Conservation (phyloP, 2,888 invertebrate species). For the Balanococcus diminutus region DNA sequence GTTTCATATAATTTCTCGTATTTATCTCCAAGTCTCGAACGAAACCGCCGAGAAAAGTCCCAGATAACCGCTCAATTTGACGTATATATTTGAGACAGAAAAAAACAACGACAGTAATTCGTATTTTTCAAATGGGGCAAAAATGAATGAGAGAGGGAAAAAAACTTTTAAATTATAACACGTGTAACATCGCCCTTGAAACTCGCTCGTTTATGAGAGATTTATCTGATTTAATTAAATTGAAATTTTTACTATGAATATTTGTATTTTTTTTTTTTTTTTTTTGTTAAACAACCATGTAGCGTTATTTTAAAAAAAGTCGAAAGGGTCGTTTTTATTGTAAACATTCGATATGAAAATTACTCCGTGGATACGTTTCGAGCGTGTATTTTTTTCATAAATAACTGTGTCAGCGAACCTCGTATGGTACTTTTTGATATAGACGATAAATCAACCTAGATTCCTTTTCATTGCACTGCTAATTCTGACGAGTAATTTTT, state of each 20-base stretch:
- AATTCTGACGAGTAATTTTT: conserved; percentile 12
- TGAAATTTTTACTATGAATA: neutral
- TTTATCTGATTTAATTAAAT: neutral
- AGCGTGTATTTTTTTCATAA: neutral
- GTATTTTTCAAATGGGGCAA: neutral
- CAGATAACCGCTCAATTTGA: neutral
- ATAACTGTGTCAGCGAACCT: conserved; percentile 24
- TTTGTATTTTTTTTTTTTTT: too few species aligned
- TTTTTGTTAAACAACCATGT: neutral
- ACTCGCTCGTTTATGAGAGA: neutral
- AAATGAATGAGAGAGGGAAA: too few species aligned
- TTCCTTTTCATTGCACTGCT: conserved; percentile 30
- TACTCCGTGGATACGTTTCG: too few species aligned
- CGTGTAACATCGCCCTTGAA: neutral
- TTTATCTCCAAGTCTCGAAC: neutral
- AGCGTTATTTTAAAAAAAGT: neutral
- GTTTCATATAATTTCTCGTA: neutral
- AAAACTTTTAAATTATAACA: neutral
- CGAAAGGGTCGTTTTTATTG: neutral
- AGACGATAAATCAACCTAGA: conserved; percentile 36
- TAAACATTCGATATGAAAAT: neutral
- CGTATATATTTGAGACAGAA: neutral
- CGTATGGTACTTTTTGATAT: neutral
- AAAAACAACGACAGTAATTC: neutral
- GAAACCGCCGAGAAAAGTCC: neutral